Conservation (phyloP, 2,113 vertebrate genomes). For the Nanger granti region DNA sequence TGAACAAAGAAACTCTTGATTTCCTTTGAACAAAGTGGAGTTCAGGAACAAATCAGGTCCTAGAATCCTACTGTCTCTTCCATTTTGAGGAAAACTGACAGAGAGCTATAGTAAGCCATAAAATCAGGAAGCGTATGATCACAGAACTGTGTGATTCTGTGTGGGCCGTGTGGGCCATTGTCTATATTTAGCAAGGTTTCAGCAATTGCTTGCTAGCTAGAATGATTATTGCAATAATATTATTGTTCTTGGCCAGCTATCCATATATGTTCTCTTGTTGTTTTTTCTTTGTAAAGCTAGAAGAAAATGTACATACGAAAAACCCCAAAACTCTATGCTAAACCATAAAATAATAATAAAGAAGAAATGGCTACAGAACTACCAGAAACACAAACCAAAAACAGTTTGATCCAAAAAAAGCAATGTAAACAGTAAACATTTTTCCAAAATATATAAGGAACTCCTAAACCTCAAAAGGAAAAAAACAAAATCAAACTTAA, state of each 20-base stretch:
- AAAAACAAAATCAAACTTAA: not conserved
- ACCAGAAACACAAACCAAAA: not conserved
- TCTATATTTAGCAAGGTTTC: not conserved
- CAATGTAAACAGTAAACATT: not conserved
- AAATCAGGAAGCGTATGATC: not conserved
- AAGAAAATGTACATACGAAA: not conserved
- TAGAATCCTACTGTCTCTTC: not conserved
- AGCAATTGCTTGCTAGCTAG: not conserved
- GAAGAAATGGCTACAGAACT: not conserved
- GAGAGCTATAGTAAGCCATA: accelerated
- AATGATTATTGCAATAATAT: not conserved
- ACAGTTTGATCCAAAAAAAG: not conserved
- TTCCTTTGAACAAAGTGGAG: not conserved
- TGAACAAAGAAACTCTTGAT: not conserved
- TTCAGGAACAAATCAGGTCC: not conserved
- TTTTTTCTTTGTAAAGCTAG: not conserved
- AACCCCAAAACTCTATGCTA: not conserved
- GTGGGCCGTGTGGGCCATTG: no score
- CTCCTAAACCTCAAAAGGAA: not conserved
- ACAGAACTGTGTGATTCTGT: not conserved
- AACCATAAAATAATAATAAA: not conserved
- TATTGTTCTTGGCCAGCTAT: not conserved
- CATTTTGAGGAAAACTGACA: not conserved
- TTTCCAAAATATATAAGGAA: not conserved
- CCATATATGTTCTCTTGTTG: not conserved